Conservation (phyloP, 2,113 vertebrate genomes). For the Pangasianodon gigas region DNA sequence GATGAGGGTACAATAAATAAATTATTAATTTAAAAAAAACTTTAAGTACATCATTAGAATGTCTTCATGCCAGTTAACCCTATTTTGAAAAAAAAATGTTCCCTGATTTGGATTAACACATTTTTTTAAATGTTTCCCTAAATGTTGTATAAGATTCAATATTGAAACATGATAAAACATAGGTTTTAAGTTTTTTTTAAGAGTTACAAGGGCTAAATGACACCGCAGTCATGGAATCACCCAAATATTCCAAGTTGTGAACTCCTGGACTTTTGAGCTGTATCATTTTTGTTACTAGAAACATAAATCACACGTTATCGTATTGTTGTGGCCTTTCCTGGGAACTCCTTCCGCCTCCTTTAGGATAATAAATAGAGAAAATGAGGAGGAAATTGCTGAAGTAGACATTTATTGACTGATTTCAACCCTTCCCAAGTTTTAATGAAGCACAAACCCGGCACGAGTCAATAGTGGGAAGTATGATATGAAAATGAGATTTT, state of each 20-base stretch:
- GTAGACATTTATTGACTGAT: not conserved
- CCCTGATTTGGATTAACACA: not conserved
- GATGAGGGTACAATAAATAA: too few relatives aligned
- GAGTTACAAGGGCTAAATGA: not conserved
- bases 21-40: too few relatives aligned
- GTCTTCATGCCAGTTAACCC: too few relatives aligned
- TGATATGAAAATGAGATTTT: slow-evolving; percentile 16
- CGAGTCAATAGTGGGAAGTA: not conserved
- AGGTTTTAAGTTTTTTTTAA: not conserved
- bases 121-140: not conserved
- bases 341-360: not conserved
- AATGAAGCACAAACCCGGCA: not conserved
- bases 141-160: not conserved
- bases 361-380: not conserved
- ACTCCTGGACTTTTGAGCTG: not conserved
- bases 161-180: not conserved
- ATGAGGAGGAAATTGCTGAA: not conserved
- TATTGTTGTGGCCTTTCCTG: not conserved
- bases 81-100: not conserved
- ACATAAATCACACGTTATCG: not conserved
- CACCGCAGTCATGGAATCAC: not conserved
- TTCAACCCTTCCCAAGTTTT: not conserved
- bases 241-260: not conserved
- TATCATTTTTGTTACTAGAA: not conserved
- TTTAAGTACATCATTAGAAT: too few relatives aligned